Evolutionary conservation across 2,888 invertebrate genomes (phyloP), one percentile per base, ranked within the genome.

Genomic region (Frankliniella intonsa): DNA sequence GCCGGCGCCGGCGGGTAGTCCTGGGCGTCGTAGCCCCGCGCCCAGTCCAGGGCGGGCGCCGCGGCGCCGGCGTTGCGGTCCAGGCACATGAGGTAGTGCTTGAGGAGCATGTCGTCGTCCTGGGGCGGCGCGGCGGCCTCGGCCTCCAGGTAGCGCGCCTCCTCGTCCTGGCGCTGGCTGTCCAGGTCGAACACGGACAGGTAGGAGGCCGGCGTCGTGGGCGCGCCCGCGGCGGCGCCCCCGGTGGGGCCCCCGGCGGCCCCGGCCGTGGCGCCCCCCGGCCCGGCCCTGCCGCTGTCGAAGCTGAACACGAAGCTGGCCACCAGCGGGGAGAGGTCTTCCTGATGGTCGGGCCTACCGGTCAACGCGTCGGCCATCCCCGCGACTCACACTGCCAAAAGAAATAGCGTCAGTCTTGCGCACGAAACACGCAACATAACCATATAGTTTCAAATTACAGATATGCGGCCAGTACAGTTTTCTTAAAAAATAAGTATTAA

Each of bases 231-330:
- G 69, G 69, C 69, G 22, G 11, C 69, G 25, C 0, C 22, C 69
- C 5, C 17, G 55, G n/a, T n/a, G n/a, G n/a, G n/a, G n/a, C n/a
- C 25, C 69, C 69, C 5, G 69, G n/a, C 22, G 11, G 69, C 69
- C 22, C 22, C 7, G 55, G 14, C 55, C 55, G 14, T n/a, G 38
- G 38, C 38, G 38, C 3, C 38, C 38, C 38, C 55, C 55, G 8
- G 12, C n/a, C n/a, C 22, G 11, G 69, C 69, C 69, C 55, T 19
- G 55, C 69, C 69, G 22, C 25, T 25, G 69, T 76, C 69, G 69
- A 76, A 76, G 69, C 69, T 76, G 69, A 76, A 76, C 22, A 76
- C 69, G 69, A 76, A 76, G 69, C 69, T 76, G 69, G 69, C 69
- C 69, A 76, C 69, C 69, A 76, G 25, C 69, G 69, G 69, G 8